Evolutionary conservation across 2,113 vertebrate species (phyloP), one percentile per base, ranked within the genome.

Genomic region (Trogon surrucura): DNA sequence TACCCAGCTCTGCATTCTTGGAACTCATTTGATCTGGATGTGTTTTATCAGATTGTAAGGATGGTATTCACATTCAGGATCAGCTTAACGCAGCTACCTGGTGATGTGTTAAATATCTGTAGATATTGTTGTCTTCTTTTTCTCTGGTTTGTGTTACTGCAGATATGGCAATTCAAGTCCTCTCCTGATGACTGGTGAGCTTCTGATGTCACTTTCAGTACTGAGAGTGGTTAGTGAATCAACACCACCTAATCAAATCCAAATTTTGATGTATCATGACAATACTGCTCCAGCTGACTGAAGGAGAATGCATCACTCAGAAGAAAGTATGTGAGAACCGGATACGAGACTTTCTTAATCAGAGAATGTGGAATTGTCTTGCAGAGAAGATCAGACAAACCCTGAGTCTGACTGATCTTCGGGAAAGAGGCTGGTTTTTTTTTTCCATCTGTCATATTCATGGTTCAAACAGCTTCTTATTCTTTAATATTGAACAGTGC

Each of bases 361-460:
- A 74, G 41, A 82, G 70, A 93, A 75, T 87, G 79, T 91, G 89
- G 89, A 95, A 88, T 82, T 8, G 13, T 91, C 93, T 89, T 80
- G 50, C 71, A 91, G 74, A 88, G 82, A 80, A 87, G 91, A 92
- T 95, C 96, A 97, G 85, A 95, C 72, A 92, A 91, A 77, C 62
- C 38, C 69, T 18, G 20, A 91, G 50, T 54, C 81, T 88, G 86
- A 87, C 77, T 93, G 92, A 91, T 89, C 65, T 86, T 93, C 50
- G 61, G 65, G 78, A 87, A 94, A 75, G 45, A 79, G n/a, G 2
- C 21, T 62, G 45, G 32, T 26, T 83, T 93, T 86, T 41, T 41
- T 87, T 73, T 66, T 25, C 79, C 74, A 27, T 85, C 53, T 91
- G 79, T 85, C 57, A 62, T 83, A 60, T n/a, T 88, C 56, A 58